These are phyloP conservation scores for Dendrolimus houi DNA, from an alignment of 2,888 invertebrate genomes.

Conservation along the genomic window DNA sequence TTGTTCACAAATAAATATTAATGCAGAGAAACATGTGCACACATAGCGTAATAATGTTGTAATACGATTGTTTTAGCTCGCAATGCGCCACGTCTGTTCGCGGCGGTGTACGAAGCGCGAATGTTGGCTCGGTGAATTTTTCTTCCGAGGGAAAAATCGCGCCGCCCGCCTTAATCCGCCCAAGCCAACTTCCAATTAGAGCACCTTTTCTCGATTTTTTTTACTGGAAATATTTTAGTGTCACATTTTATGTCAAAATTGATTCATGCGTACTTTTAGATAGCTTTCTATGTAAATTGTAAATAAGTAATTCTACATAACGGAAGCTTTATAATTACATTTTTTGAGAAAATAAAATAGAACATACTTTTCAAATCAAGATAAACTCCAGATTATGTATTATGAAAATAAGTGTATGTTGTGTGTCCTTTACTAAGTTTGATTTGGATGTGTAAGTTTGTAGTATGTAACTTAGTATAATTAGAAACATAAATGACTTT, in stretches of 20 bases:
- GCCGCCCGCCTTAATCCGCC: slow-evolving; percentile 50
- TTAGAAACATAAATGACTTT: too few relatives aligned
- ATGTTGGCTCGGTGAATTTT: slow-evolving; percentile 35
- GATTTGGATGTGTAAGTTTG: too few relatives aligned
- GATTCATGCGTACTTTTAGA: slow-evolving; percentile 19
- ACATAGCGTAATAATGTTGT: too few relatives aligned
- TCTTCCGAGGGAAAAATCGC: slow-evolving; percentile 47
- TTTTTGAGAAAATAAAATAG: not conserved
- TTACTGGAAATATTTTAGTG: slow-evolving; percentile 36
- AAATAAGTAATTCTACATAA: not conserved
- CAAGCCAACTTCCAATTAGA: slow-evolving; percentile 40
- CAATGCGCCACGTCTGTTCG: slow-evolving; percentile 37
- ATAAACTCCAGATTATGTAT: too few relatives aligned
- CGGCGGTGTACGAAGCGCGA: slow-evolving; percentile 40
- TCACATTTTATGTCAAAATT: slow-evolving; percentile 12
- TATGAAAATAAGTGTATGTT: too few relatives aligned
- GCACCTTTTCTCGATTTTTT: slow-evolving; percentile 28
- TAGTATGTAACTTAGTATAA: too few relatives aligned
- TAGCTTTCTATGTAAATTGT: slow-evolving; percentile 11
- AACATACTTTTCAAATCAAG: too few relatives aligned
- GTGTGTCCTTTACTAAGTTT: too few relatives aligned
- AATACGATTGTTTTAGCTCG: slow-evolving; percentile 9
- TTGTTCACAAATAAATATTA: too few relatives aligned
- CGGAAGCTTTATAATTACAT: not conserved
- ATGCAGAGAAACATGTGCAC: too few relatives aligned